A percentile compares a stretch with the other conserved stretches of the same genome.
These are phyloP conservation scores for Reinhardtius hippoglossoides DNA, from an alignment of 2,113 vertebrate species.

Conservation along the genomic window DNA sequence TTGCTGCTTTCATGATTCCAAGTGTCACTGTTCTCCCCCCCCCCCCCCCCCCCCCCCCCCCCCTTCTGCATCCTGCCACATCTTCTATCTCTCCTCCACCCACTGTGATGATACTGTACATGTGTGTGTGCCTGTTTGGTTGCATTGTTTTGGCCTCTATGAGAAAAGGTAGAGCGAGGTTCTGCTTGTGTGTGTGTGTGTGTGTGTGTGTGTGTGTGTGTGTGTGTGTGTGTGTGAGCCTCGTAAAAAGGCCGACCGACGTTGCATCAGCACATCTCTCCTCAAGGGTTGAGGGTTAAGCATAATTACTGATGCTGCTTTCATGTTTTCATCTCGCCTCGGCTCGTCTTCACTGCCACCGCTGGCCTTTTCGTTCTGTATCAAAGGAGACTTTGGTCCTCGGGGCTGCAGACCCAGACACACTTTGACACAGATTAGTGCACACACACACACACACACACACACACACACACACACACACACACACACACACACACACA, in stretches of 20 bases:
- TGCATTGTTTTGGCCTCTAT: neutral
- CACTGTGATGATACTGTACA: neutral
- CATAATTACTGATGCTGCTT: slow-evolving; percentile 61
- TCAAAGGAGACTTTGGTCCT: slow-evolving; percentile 66
- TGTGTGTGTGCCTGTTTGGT: neutral
- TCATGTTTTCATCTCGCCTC: slow-evolving; percentile 58
- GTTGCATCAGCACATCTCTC: slow-evolving; percentile 66
- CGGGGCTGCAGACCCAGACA: slow-evolving; percentile 23
- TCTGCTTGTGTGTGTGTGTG: slow-evolving; percentile 29
- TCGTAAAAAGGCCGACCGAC: slow-evolving; percentile 21
- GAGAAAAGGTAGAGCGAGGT: slow-evolving; percentile 24
- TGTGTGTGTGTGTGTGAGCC: slow-evolving; percentile 16
- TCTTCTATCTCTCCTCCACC: slow-evolving; percentile 4
- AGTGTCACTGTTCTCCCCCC: neutral
- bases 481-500: neutral
- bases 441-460: slow-evolving; percentile 1
- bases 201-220: neutral
- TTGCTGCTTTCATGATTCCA: slow-evolving; percentile 42
- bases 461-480: neutral
- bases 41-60: neutral
- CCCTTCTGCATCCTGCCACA: neutral
- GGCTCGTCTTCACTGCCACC: slow-evolving; percentile 36
- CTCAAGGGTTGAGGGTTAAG: slow-evolving; percentile 54
- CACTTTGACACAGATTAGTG: slow-evolving; percentile 38
- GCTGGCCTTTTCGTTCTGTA: slow-evolving; percentile 54